A percentile compares a stretch with the other conserved stretches of the same genome.
These are phyloP conservation scores for Puffinus mauretanicus DNA, from an alignment of 2,113 vertebrate species.

Conservation along the genomic window DNA sequence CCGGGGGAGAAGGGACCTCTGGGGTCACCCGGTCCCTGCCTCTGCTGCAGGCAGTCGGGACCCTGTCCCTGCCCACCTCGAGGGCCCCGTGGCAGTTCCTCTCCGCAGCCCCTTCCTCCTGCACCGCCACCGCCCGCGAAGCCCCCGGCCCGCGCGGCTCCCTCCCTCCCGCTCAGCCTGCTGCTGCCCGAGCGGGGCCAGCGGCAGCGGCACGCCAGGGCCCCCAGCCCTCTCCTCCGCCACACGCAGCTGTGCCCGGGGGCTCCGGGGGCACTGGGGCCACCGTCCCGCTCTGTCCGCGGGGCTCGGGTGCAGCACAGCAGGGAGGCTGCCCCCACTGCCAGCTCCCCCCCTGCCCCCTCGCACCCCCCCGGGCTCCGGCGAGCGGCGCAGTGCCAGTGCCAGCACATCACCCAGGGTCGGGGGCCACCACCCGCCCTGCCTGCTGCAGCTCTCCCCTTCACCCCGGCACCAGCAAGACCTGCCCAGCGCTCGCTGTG, in stretches of 20 bases:
- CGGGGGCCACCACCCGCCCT: background rate
- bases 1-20: background rate
- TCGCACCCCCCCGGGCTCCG: background rate
- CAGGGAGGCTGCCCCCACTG: background rate
- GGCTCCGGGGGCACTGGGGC: background rate
- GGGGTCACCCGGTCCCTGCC: background rate
- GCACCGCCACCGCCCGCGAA: accelerated
- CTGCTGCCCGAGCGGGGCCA: background rate
- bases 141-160: accelerated
- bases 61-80: background rate
- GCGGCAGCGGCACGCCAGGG: accelerated
- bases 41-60: background rate
- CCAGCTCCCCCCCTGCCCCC: background rate
- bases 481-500: background rate
- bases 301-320: background rate
- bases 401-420: too few relatives aligned
- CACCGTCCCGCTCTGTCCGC: background rate
- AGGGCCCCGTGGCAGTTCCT: background rate
- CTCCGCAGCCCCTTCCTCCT: background rate
- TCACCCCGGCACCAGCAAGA: background rate
- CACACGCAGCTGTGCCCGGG: accelerated
- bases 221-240: background rate
- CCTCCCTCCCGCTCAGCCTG: background rate
- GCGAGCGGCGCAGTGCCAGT: accelerated
- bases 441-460: background rate